These are phyloP conservation scores for Xylocopa sonorina DNA, from an alignment of 1,140 invertebrate species.

Conservation along the genomic window DNA sequence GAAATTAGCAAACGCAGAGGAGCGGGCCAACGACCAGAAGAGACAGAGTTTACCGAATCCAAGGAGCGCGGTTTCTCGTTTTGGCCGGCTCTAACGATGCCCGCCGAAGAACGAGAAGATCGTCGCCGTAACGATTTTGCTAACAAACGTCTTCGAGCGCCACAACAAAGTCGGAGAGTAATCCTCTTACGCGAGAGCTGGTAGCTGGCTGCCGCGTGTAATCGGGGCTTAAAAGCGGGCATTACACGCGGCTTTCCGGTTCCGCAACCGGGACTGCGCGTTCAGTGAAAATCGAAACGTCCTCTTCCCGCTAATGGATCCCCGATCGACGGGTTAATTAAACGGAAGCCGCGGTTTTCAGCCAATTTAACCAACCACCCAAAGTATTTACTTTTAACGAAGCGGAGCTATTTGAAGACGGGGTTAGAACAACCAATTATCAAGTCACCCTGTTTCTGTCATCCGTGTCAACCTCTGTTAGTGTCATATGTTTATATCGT, in stretches of 20 bases:
- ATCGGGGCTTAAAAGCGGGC: slow-evolving; percentile 51
- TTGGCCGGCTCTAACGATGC: slow-evolving; percentile 40
- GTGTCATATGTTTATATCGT: too few species aligned
- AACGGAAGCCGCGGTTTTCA: slow-evolving; percentile 35
- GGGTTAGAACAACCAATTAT: too few species aligned
- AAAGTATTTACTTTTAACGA: background rate
- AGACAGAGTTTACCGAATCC: slow-evolving; percentile 23
- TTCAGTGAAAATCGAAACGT: slow-evolving; percentile 44
- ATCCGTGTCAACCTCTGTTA: too few species aligned
- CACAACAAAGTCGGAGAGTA: slow-evolving; percentile 78
- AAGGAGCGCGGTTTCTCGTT: slow-evolving; percentile 49
- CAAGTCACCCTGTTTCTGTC: too few species aligned
- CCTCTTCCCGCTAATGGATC: slow-evolving; percentile 36
- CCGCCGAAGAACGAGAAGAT: slow-evolving; percentile 46
- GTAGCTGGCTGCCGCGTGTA: slow-evolving; percentile 37
- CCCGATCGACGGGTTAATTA: slow-evolving; percentile 60
- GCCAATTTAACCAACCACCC: background rate
- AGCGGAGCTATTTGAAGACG: too few species aligned
- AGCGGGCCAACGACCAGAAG: too few species aligned
- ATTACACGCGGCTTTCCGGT: slow-evolving; percentile 51
- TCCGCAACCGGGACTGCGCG: slow-evolving; percentile 46
- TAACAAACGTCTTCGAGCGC: slow-evolving; percentile 78
- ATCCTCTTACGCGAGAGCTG: slow-evolving; percentile 70
- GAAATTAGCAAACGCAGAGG: background rate
- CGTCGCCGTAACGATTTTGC: slow-evolving; percentile 68